phyloP scores from a whole-genome alignment of 2,888 invertebrate species.

The Petrophora chlorosata region DNA sequence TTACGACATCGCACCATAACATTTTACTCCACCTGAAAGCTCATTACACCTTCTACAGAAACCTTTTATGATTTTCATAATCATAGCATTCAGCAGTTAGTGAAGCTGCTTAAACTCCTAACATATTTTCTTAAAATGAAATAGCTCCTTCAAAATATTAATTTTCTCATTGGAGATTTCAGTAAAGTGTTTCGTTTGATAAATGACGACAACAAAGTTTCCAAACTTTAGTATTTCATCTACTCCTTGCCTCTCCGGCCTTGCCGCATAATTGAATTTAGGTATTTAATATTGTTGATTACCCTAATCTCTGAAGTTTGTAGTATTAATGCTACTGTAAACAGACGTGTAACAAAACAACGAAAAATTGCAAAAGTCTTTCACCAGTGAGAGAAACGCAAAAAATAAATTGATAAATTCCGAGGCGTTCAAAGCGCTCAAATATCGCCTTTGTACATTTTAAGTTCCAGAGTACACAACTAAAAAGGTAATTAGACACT shows the following conservation, averaged over 20 bases:
- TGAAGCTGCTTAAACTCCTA: conserved; percentile 1
- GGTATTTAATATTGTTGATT: conserved; percentile 40
- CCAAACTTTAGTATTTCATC: conserved; percentile 37
- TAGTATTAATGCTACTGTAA: conserved; percentile 26
- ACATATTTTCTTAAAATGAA: conserved; percentile 7
- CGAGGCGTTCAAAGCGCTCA: no score
- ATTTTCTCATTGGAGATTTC: conserved; percentile 28
- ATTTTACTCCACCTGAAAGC: neutral
- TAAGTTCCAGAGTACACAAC: no score
- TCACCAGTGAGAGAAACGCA: no score
- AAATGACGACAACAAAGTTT: conserved; percentile 37
- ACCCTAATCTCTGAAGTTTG: conserved; percentile 36
- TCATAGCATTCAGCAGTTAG: conserved; percentile 6
- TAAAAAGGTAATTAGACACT: no score
- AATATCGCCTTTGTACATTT: no score
- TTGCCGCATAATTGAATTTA: conserved; percentile 35
- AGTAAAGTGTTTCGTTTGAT: conserved; percentile 33
- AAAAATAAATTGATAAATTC: no score
- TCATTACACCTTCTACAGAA: neutral
- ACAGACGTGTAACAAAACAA: conserved; percentile 17
- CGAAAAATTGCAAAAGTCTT: no score
- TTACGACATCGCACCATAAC: no score
- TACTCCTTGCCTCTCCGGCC: conserved; percentile 30
- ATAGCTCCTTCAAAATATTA: conserved; percentile 9
- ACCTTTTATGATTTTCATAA: neutral